Evolutionary conservation across 2,888 invertebrate species (phyloP).

Genomic region (Cosmia pyralina): DNA sequence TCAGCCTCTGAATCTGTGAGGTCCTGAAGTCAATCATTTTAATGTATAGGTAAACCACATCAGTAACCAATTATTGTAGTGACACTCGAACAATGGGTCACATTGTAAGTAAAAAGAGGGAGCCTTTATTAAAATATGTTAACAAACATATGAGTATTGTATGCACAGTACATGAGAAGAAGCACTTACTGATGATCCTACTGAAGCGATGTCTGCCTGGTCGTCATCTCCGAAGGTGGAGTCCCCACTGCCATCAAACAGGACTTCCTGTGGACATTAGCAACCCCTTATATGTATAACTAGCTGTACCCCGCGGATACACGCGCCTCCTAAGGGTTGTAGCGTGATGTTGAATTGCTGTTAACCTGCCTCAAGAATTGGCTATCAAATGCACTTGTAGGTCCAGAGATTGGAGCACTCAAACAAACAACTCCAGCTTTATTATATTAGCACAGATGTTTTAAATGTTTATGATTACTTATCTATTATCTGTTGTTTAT

Average conservation of each 20-base stretch:
- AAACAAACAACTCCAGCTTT: too few species aligned
- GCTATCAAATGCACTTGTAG: too few species aligned
- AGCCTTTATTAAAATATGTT: not conserved
- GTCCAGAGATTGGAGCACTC: too few species aligned
- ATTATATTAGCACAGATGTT: not conserved
- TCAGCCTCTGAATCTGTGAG: conserved; percentile 79
- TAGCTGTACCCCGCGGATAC: too few species aligned
- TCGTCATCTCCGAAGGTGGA: conserved; percentile 81
- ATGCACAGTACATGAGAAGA: not conserved
- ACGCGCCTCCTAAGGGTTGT: too few species aligned
- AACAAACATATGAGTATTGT: not conserved
- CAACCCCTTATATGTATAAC: not conserved
- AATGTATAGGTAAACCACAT: not conserved
- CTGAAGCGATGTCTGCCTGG: conserved; percentile 67
- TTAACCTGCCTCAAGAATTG: too few species aligned
- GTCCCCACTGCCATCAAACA: conserved; percentile 90
- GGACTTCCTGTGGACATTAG: conserved; percentile 75
- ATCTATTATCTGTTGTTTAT: too few species aligned
- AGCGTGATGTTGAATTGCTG: too few species aligned
- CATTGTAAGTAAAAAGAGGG: not conserved
- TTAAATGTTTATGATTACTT: too few species aligned
- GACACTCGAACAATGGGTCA: not conserved
- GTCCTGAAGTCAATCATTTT: conserved; percentile 67
- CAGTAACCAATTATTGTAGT: not conserved
- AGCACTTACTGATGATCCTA: conserved; percentile 80